phyloP scores from a whole-genome alignment of 2,113 vertebrate species.

The Oryzias melastigma region DNA sequence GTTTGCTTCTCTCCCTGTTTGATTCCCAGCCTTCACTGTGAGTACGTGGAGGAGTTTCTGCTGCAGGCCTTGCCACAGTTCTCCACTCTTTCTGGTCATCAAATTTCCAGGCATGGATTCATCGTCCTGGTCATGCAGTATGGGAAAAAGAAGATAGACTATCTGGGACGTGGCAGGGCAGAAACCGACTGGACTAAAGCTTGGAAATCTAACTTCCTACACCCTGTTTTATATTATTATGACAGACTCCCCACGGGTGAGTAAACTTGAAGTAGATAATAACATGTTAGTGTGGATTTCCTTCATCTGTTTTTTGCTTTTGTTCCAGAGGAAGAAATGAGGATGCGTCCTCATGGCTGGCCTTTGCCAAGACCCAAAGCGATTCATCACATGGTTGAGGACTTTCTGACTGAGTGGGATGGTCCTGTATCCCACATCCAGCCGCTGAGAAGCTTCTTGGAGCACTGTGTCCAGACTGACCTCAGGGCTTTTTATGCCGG shows the following conservation, averaged over 20 bases:
- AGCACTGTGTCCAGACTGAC: constrained; percentile 89
- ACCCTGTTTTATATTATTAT: constrained; percentile 95
- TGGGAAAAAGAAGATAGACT: constrained; percentile 83
- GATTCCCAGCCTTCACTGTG: constrained; percentile 71
- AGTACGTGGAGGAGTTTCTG: constrained; percentile 93
- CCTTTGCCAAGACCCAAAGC: constrained; percentile 85
- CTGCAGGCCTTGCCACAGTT: constrained; percentile 84
- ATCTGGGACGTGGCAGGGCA: constrained; percentile 81
- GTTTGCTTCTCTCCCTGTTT: not conserved
- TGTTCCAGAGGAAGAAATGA: constrained; percentile 86
- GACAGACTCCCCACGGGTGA: constrained; percentile 86
- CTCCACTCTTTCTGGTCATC: constrained; percentile 81
- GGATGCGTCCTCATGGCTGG: constrained; percentile 82
- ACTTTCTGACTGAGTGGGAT: constrained; percentile 95
- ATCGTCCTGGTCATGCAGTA: constrained; percentile 91
- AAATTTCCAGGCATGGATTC: constrained; percentile 76
- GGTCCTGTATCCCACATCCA: constrained; percentile 87
- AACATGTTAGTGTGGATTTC: not conserved
- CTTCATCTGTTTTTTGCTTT: not conserved
- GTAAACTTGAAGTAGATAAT: constrained; percentile 1
- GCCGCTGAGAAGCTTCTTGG: constrained; percentile 90
- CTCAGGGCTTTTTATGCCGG: constrained; percentile 92
- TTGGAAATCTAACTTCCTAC: constrained; percentile 95
- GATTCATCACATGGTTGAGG: constrained; percentile 93
- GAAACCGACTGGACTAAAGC: constrained; percentile 87